Evolutionary conservation across 1,140 invertebrate genomes (phyloP), one percentile per base, ranked within the genome.

Genomic region (Penaeus indicus): DNA sequence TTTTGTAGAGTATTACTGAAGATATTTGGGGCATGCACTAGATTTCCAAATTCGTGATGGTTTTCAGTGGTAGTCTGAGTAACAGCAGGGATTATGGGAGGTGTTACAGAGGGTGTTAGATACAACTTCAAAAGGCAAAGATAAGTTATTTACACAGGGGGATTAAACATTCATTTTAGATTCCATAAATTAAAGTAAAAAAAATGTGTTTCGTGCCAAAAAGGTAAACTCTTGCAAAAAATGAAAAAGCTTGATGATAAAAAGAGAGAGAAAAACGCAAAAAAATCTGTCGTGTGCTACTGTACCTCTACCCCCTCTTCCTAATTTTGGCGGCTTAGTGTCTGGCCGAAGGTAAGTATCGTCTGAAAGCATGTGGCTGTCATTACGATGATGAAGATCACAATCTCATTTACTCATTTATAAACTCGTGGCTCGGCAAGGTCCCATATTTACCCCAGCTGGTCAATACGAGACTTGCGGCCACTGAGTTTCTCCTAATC

Each of bases 291-390:
- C 27, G n/a, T 27, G 27, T 27, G 11, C 60, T 88, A 88, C 87
- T 72, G 67, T 88, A 88, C 87, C 87, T 88, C 87, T 88, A 77
- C 87, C 87, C 87, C 75, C 87, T 82, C 75, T 88, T 82, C 87
- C 87, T 84, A 88, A 88, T 88, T 88, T 88, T 88, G 87, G 87
- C 81, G 87, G 81, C 67, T 88, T 88, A 64, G 87, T 88, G 87
- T 88, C 87, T 75, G 87, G 87, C 62, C 87, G 87, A 25, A 88
- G 87, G 61, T 63, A 88, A 77, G 87, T 84, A 75, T 88, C 87
- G 87, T 88, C 87, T 88, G 87, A 88, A 88, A 88, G 82, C 75
- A 88, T 84, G 87, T 77, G 87, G 77, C 54, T 86, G 27, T 64
- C 75, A 79, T 86, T 86, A 86, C 72, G 72, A 77, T 86, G 75